Evolutionary conservation across 2,113 vertebrate species (phyloP).

Genomic region (Falco punctatus): DNA sequence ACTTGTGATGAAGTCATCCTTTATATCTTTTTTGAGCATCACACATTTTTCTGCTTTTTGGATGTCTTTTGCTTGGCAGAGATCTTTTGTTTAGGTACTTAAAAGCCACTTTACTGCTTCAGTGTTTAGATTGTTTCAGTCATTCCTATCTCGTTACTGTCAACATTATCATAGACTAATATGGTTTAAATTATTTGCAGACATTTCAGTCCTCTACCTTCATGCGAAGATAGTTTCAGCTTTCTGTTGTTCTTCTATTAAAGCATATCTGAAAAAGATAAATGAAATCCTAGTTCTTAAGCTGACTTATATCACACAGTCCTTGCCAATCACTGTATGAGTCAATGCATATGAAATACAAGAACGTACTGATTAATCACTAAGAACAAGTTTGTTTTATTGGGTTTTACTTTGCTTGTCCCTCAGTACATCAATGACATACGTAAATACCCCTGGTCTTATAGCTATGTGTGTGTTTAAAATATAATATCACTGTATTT

Average conservation of each 20-base stretch:
- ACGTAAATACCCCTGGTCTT: background rate
- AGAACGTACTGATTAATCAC: background rate
- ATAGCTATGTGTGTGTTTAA: background rate
- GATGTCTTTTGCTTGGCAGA: slow-evolving; percentile 34
- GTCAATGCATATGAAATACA: background rate
- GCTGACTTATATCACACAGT: background rate
- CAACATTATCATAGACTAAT: slow-evolving; percentile 22
- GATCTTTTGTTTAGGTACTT: slow-evolving; percentile 45
- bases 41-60: slow-evolving; percentile 34
- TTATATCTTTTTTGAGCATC: slow-evolving; percentile 26
- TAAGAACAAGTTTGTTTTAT: background rate
- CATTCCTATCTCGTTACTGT: slow-evolving; percentile 40
- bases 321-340: background rate
- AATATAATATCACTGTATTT: background rate
- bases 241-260: background rate
- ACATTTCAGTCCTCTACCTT: slow-evolving; percentile 8
- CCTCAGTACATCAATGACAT: background rate
- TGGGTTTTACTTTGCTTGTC: background rate
- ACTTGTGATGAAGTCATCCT: slow-evolving; percentile 35
- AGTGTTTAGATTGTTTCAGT: slow-evolving; percentile 47
- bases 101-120: slow-evolving; percentile 42
- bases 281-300: background rate
- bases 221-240: background rate
- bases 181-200: slow-evolving; percentile 52
- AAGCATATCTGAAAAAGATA: background rate